These are phyloP conservation scores for Calliopum simillimum DNA, from an alignment of 2,888 invertebrate species.

Conservation along the genomic window DNA sequence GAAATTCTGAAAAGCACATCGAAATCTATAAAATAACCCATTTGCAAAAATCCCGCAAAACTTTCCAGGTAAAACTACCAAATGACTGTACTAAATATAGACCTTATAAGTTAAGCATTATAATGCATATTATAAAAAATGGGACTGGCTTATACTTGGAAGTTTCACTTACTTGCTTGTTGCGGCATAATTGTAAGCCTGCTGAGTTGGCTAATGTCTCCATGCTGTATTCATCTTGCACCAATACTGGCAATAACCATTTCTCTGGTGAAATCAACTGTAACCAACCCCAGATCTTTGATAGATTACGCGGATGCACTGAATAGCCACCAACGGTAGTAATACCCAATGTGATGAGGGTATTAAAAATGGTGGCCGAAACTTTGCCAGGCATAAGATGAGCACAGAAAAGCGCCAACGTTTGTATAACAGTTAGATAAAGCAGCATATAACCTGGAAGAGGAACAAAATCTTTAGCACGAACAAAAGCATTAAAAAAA, in stretches of 20 bases:
- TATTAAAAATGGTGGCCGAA: slow-evolving; percentile 73
- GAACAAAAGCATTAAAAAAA: neutral
- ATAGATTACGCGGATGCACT: slow-evolving; percentile 77
- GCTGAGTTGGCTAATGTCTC: slow-evolving; percentile 73
- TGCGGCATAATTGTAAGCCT: slow-evolving; percentile 72
- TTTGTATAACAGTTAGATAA: slow-evolving; percentile 77
- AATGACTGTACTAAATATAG: too few relatives aligned
- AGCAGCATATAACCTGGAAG: slow-evolving; percentile 76
- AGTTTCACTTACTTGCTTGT: slow-evolving; percentile 74
- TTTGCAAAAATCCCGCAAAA: too few relatives aligned
- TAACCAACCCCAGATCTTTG: slow-evolving; percentile 75
- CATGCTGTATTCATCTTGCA: slow-evolving; percentile 75
- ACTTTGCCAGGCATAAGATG: slow-evolving; percentile 77
- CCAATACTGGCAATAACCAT: slow-evolving; percentile 78
- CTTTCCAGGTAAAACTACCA: too few relatives aligned
- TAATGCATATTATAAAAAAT: too few relatives aligned
- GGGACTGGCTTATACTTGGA: too few relatives aligned
- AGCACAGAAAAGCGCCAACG: slow-evolving; percentile 75
- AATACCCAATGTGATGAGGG: slow-evolving; percentile 72
- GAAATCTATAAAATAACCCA: too few relatives aligned
- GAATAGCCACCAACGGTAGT: slow-evolving; percentile 76
- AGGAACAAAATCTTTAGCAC: neutral
- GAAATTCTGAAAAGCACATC: too few relatives aligned
- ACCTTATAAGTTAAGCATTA: too few relatives aligned
- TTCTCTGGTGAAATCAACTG: slow-evolving; percentile 78